phyloP scores from a whole-genome alignment of 2,113 vertebrate species.

The Dissostichus mawsoni region DNA sequence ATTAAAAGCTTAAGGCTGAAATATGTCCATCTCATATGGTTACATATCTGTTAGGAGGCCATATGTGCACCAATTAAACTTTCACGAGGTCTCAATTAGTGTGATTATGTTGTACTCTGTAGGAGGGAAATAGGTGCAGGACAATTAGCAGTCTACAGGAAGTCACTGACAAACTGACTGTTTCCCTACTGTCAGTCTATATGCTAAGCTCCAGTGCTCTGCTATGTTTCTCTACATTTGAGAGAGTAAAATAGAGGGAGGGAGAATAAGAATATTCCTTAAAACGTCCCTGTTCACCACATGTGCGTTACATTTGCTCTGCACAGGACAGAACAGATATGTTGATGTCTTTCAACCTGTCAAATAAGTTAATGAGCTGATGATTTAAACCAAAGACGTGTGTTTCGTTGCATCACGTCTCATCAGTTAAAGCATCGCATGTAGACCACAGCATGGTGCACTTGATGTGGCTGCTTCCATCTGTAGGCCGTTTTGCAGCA shows the following conservation, averaged over 20 bases:
- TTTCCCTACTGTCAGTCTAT: background rate
- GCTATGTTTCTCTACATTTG: background rate
- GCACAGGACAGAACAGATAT: background rate
- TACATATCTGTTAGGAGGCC: background rate
- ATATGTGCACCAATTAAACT: background rate
- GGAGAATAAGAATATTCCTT: too few species aligned
- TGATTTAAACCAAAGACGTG: background rate
- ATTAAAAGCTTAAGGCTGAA: background rate
- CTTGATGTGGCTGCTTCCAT: constrained; percentile 44
- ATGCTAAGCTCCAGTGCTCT: background rate
- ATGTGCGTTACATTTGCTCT: too few species aligned
- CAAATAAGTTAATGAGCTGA: background rate
- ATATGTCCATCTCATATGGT: background rate
- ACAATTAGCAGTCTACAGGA: background rate
- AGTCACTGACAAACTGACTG: background rate
- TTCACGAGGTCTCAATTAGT: background rate
- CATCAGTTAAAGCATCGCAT: background rate
- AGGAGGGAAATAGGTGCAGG: background rate
- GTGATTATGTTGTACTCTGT: background rate
- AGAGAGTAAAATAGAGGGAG: too few species aligned
- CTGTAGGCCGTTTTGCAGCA: constrained; percentile 26
- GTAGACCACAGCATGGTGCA: background rate
- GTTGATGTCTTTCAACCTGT: background rate
- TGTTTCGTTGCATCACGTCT: background rate
- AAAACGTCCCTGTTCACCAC: too few species aligned